Conservation (phyloP, 2,113 vertebrate genomes). For the Percina caprodes region DNA sequence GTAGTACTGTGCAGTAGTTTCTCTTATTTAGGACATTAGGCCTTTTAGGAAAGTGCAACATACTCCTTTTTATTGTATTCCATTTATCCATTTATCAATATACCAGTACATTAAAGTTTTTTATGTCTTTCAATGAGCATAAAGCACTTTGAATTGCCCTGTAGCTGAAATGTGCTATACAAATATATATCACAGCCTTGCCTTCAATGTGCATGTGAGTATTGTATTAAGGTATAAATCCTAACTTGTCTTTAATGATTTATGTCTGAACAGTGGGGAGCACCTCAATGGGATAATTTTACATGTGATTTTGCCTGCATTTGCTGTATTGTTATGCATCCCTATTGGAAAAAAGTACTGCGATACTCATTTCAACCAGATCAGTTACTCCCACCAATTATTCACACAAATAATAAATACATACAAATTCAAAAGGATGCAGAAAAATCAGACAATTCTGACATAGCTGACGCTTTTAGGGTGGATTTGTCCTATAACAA, state of each 20-base stretch:
- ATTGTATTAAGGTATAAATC: too few species aligned
- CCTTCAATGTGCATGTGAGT: too few species aligned
- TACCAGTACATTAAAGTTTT: too few species aligned
- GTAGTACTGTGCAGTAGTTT: too few species aligned
- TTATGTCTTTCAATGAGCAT: too few species aligned
- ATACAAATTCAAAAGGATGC: not conserved
- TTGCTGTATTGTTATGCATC: not conserved
- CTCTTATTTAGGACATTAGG: too few species aligned
- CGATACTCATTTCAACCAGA: not conserved
- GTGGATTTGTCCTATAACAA: not conserved
- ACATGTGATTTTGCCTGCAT: not conserved
- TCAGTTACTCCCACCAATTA: not conserved
- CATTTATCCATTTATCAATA: too few species aligned
- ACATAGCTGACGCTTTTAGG: not conserved
- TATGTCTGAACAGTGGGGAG: not conserved
- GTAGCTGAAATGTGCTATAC: too few species aligned
- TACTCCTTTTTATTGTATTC: too few species aligned
- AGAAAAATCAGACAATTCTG: not conserved
- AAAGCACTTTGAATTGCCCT: too few species aligned
- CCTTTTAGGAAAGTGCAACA: too few species aligned
- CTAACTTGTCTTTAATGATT: not conserved
- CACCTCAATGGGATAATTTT: not conserved
- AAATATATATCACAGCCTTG: too few species aligned
- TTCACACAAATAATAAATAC: not conserved
- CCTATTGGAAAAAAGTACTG: not conserved